Conservation (phyloP, 2,113 vertebrate genomes). For the Hipposideros armiger region DNA sequence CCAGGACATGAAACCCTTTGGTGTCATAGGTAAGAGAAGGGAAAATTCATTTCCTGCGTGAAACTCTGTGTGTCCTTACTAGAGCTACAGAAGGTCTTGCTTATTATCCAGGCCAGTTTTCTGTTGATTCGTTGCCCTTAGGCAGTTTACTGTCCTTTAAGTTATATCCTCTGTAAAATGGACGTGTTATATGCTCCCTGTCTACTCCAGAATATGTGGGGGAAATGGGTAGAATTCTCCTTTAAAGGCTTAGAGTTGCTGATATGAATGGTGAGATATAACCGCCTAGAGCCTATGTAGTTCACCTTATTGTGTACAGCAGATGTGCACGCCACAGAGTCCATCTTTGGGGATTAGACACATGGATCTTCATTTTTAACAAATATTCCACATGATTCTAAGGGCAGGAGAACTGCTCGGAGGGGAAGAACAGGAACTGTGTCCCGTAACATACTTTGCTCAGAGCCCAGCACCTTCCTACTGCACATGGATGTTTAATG, state of each 20-base stretch:
- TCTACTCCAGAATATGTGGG: neutral
- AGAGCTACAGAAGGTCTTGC: neutral
- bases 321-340: neutral
- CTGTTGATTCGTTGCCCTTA: neutral
- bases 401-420: neutral
- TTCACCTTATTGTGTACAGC: neutral
- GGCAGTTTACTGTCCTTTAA: neutral
- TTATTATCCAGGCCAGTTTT: neutral
- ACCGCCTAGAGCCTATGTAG: neutral
- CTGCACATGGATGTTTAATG: neutral
- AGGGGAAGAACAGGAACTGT: neutral
- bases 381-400: neutral
- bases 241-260: conserved; percentile 24
- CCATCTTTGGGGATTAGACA: neutral
- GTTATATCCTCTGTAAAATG: neutral
- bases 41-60: neutral
- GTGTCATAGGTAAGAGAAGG: conserved; percentile 95
- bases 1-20: conserved; percentile 98
- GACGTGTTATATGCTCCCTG: neutral
- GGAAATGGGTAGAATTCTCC: conserved; percentile 19
- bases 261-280: neutral
- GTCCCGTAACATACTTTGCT: neutral
- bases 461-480: neutral
- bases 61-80: neutral
- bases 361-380: conserved; percentile 16